phyloP scores from a whole-genome alignment of 2,113 vertebrate genomes.

The Notarius lentiginosus region DNA sequence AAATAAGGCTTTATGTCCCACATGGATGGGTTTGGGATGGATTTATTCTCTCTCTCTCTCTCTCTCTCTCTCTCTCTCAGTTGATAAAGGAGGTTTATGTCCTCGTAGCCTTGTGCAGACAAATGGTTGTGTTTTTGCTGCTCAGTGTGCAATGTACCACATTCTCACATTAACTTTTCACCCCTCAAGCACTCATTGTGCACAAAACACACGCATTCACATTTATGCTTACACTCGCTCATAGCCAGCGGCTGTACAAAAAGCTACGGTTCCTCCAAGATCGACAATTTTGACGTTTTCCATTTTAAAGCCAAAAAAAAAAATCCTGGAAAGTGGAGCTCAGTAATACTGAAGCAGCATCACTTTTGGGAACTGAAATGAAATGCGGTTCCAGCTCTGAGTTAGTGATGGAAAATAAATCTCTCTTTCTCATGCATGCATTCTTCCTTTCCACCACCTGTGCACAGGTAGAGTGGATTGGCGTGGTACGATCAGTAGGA shows the following conservation, averaged over 20 bases:
- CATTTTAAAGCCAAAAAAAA: constrained; percentile 8
- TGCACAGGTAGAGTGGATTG: constrained; percentile 2
- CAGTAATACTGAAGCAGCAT: not conserved
- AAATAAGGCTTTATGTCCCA: not conserved
- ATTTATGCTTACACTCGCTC: not conserved
- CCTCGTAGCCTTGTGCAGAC: constrained; percentile 18
- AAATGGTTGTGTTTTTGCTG: constrained; percentile 31
- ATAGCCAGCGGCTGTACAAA: not conserved
- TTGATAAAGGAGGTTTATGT: constrained; percentile 5
- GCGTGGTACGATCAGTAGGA: constrained; percentile 3
- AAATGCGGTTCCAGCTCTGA: constrained; percentile 28
- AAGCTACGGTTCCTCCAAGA: constrained; percentile 8
- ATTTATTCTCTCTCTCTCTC: not conserved
- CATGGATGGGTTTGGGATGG: not conserved
- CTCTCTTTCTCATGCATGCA: not conserved
- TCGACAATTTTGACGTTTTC: constrained; percentile 17
- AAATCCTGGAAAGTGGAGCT: constrained; percentile 5
- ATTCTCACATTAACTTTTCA: constrained; percentile 43
- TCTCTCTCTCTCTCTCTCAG: constrained; percentile 1
- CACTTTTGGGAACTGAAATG: constrained; percentile 28
- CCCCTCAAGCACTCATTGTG: not conserved
- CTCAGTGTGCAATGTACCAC: constrained; percentile 10
- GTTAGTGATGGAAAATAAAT: not conserved
- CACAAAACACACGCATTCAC: constrained; percentile 21
- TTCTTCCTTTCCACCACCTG: not conserved